Evolutionary conservation across 2,113 vertebrate genomes (phyloP).

Genomic region (Cochlearius cochlearius): DNA sequence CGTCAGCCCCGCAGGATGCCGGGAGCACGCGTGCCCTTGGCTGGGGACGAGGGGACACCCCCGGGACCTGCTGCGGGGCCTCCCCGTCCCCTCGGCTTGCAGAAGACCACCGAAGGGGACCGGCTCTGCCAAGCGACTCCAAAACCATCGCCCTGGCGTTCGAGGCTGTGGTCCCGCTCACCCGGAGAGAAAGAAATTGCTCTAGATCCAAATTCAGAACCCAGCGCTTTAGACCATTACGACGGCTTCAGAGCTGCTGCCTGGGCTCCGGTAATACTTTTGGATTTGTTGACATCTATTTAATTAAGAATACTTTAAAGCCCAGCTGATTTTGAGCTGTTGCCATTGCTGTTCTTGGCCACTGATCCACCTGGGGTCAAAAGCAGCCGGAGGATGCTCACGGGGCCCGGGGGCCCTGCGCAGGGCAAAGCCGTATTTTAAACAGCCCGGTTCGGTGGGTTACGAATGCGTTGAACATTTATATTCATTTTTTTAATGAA

Average conservation of each 20-base stretch:
- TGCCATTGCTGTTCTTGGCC: rapidly evolving
- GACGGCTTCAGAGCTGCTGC: not conserved
- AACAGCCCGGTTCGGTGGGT: not conserved
- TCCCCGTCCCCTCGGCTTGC: not conserved
- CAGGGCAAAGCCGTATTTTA: not conserved
- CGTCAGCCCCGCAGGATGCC: rapidly evolving
- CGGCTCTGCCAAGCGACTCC: not conserved
- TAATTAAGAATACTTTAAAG: not conserved
- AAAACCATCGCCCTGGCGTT: too few relatives aligned
- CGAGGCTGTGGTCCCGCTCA: not conserved
- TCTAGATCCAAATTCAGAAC: not conserved
- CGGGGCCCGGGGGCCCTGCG: rapidly evolving
- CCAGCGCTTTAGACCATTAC: not conserved
- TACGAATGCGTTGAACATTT: too few relatives aligned
- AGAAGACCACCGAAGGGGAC: rapidly evolving
- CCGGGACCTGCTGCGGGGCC: not conserved
- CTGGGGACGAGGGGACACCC: not conserved
- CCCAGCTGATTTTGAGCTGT: not conserved
- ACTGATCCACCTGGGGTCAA: rapidly evolving
- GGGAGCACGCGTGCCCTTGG: rapidly evolving
- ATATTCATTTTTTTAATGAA: not conserved
- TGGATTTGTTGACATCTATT: not conserved
- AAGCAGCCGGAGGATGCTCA: rapidly evolving
- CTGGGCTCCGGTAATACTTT: not conserved
- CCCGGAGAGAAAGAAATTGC: rapidly evolving